Evolutionary conservation across 1,140 invertebrate species (phyloP), one percentile per base, ranked within the genome.

Genomic region (Pseudomyrmex pallidus): DNA sequence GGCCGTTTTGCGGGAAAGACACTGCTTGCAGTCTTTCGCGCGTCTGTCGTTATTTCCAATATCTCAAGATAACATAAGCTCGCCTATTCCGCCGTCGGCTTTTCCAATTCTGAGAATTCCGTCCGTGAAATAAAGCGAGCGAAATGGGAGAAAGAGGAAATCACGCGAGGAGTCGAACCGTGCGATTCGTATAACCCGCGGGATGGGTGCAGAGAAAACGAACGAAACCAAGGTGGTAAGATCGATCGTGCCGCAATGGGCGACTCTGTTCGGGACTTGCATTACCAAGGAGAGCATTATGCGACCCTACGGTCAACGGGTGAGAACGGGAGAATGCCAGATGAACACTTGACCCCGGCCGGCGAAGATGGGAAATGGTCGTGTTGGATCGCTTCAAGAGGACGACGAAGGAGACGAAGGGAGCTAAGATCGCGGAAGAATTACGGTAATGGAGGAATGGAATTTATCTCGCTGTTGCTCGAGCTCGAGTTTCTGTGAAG

Each of bases 181-280:
- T 56, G 63, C 54, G 56, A 22, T 50, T 68, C 64, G 64, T 86
- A 85, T 86, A 74, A 83, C 85, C 70, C 57, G 77, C 70, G 56
- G 44, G 44, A 17, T 13, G 35, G 44, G n/a, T 46, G n/a, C n/a
- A n/a, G 35, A 77, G 78, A 54, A 64, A 17, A 35, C 70, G 57
- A 82, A 61, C n/a, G 78, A 73, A 66, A 35, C 35, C 22, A 35
- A 54, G 68, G 20, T 17, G 85, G 74, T 66, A 84, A 80, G 82
- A 87, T 87, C 68, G 86, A 87, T 87, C 82, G 82, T 48, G 54
- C 61, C 4, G 67, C 86, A 66, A 87, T 84, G 57, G 68, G 84
- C 83, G 59, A 83, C 64, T 57, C 20, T 86, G 73, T 83, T 64
- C 50, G 52, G 52, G 50, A 54, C 50, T 74, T 78, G 85, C 74